Percentiles rank a stretch among this genome's conserved stretches.
phyloP scores from a whole-genome alignment of 1,140 invertebrate genomes.

The Holotrichia oblita region DNA sequence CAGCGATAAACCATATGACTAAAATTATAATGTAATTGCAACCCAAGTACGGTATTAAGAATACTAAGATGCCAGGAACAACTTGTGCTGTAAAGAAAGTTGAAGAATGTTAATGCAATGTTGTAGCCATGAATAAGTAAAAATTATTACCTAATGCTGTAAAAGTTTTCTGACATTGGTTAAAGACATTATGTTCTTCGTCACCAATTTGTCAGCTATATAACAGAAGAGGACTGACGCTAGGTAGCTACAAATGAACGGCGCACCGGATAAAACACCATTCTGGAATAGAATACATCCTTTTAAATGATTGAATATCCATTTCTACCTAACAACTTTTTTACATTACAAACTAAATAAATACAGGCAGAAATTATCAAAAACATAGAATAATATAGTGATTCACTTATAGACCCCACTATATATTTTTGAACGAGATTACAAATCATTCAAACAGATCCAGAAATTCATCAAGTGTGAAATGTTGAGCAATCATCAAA shows the following conservation, averaged over 20 bases:
- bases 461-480: too few relatives aligned
- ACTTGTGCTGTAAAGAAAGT: slow-evolving; percentile 67
- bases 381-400: too few relatives aligned
- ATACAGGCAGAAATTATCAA: too few relatives aligned
- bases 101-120: background rate
- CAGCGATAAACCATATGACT: slow-evolving; percentile 74
- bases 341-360: too few relatives aligned
- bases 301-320: too few relatives aligned
- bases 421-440: too few relatives aligned
- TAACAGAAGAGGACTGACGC: slow-evolving; percentile 77
- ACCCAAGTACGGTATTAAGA: slow-evolving; percentile 73
- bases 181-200: slow-evolving; percentile 67
- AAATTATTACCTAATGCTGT: slow-evolving; percentile 65
- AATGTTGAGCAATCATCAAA: too few relatives aligned
- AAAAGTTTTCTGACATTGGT: slow-evolving; percentile 74
- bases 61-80: slow-evolving; percentile 72
- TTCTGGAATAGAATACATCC: slow-evolving; percentile 63
- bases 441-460: too few relatives aligned
- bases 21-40: slow-evolving; percentile 69
- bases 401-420: too few relatives aligned
- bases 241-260: slow-evolving; percentile 75
- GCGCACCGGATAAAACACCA: slow-evolving; percentile 72
- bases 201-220: slow-evolving; percentile 72
- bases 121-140: background rate
- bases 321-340: too few relatives aligned